Evolutionary conservation across 2,797 vertebrate genomes (phyloP).

Genomic region (Masticophis lateralis): DNA sequence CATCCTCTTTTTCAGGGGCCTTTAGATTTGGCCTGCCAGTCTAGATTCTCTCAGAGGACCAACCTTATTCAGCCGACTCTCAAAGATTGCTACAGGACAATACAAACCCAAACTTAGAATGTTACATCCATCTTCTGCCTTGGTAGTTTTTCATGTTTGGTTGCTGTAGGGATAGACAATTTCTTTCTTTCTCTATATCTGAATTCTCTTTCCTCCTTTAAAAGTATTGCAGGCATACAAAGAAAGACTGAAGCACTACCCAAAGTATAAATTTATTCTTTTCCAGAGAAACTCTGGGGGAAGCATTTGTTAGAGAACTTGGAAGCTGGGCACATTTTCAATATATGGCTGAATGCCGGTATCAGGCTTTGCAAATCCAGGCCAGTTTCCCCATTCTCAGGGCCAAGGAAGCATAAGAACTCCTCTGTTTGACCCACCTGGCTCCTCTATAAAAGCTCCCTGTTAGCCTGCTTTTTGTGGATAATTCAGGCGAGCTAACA

Average conservation of each 20-base stretch:
- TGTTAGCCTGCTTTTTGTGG: not conserved
- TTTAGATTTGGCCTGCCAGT: not conserved
- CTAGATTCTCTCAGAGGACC: not conserved
- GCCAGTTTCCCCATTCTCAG: conserved; percentile 5
- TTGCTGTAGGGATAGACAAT: not conserved
- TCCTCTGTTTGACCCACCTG: not conserved
- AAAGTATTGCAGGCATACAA: not conserved
- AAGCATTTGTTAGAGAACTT: not conserved
- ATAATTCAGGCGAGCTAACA: not conserved
- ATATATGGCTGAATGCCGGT: not conserved
- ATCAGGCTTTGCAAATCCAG: conserved; percentile 5
- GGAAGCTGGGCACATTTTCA: not conserved
- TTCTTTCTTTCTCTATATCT: not conserved
- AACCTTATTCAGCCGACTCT: not conserved
- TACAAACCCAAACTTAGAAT: not conserved
- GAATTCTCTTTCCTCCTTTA: not conserved
- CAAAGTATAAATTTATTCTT: not conserved
- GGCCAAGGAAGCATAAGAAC: conserved; percentile 6
- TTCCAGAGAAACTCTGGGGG: not conserved
- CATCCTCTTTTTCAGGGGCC: not conserved
- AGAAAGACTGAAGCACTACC: not conserved
- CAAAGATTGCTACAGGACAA: not conserved
- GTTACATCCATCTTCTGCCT: not conserved
- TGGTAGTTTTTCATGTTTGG: not conserved
- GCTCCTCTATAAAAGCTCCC: not conserved